Conservation (phyloP, 2,888 invertebrate species). For the Gari tellinella region DNA sequence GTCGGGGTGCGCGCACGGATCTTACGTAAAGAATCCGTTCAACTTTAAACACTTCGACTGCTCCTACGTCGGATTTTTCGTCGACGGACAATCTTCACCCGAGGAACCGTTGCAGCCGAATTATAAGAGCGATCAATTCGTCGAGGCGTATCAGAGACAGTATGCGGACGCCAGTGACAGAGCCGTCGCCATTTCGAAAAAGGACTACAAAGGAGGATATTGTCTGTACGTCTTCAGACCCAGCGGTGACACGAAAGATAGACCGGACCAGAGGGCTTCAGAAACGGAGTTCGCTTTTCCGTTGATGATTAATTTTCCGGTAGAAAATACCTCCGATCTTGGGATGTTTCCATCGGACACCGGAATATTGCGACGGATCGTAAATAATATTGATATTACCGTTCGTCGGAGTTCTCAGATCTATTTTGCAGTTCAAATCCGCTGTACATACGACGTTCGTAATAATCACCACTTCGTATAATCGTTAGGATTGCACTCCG, state of each 20-base stretch:
- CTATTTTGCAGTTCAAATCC: constrained; percentile 5
- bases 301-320: constrained; percentile 3
- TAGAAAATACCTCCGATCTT: constrained; percentile 10
- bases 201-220: too few relatives aligned
- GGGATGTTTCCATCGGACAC: too few relatives aligned
- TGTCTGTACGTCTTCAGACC: too few relatives aligned
- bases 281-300: neutral
- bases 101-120: too few relatives aligned
- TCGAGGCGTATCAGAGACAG: too few relatives aligned
- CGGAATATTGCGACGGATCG: constrained; percentile 1
- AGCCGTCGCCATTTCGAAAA: constrained; percentile 8
- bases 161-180: neutral
- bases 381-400: constrained; percentile 6
- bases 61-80: constrained; percentile 20
- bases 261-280: too few relatives aligned
- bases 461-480: constrained; percentile 17
- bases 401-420: neutral
- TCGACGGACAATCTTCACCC: too few relatives aligned
- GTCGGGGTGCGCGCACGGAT: too few relatives aligned
- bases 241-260: too few relatives aligned
- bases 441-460: constrained; percentile 11
- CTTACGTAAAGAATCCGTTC: too few relatives aligned
- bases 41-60: constrained; percentile 20
- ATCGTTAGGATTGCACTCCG: too few relatives aligned
- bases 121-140: too few relatives aligned